Conservation (phyloP, 1,140 invertebrate genomes). For the Drosophila triauraria region DNA sequence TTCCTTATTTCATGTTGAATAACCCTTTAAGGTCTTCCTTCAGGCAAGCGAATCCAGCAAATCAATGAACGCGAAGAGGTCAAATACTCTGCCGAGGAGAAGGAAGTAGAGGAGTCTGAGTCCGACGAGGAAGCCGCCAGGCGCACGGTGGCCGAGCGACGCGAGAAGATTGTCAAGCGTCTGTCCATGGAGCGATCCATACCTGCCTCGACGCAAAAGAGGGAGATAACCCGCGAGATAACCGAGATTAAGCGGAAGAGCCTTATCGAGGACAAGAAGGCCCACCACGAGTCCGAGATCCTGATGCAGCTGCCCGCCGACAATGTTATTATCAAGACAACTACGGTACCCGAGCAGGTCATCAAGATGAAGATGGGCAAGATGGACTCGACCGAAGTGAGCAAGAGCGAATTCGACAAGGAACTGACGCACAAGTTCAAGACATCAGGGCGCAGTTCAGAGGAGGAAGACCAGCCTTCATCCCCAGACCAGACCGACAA, state of each 20-base stretch:
- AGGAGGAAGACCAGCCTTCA: conserved; percentile 69
- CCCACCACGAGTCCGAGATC: conserved; percentile 86
- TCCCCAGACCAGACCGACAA: conserved; percentile 66
- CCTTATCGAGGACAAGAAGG: conserved; percentile 87
- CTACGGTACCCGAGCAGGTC: conserved; percentile 79
- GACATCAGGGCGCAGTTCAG: conserved; percentile 76
- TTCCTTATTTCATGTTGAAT: conserved; percentile 15
- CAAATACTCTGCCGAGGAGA: conserved; percentile 91
- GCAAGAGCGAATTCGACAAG: conserved; percentile 83
- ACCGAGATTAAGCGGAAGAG: conserved; percentile 90
- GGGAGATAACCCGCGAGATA: conserved; percentile 89
- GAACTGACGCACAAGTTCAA: conserved; percentile 83
- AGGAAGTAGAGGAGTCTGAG: conserved; percentile 87
- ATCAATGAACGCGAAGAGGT: conserved; percentile 88
- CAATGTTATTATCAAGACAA: conserved; percentile 82
- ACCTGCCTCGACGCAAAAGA: conserved; percentile 89
- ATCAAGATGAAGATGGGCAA: conserved; percentile 85
- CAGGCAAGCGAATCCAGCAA: conserved; percentile 85
- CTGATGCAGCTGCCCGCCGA: conserved; percentile 84
- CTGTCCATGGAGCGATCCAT: conserved; percentile 88
- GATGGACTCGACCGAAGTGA: conserved; percentile 76
- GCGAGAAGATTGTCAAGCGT: conserved; percentile 90
- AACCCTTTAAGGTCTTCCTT: conserved; percentile 8
- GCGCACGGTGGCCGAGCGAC: conserved; percentile 89
- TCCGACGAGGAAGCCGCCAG: conserved; percentile 89